Conservation (phyloP, 2,113 vertebrate genomes). For the Oceanites oceanicus region DNA sequence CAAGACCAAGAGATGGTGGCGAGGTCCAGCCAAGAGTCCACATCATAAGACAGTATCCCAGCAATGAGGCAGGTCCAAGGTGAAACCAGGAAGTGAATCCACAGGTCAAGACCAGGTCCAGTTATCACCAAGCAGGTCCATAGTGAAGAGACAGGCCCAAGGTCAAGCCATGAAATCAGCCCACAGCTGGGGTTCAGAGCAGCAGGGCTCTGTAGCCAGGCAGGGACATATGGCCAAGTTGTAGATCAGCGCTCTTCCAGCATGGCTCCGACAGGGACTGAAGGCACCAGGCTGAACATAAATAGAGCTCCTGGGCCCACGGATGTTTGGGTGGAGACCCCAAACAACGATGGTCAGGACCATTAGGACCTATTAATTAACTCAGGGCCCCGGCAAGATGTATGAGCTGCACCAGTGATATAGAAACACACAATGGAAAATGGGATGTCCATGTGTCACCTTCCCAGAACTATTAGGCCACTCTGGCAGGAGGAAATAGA, state of each 20-base stretch:
- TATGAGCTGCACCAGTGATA: neutral
- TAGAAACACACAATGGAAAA: neutral
- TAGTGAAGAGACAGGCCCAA: neutral
- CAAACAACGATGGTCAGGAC: neutral
- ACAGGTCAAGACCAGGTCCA: neutral
- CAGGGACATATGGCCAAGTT: neutral
- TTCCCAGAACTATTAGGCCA: neutral
- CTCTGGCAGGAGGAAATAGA: neutral
- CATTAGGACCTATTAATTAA: neutral
- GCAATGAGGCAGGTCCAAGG: neutral
- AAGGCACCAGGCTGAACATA: neutral
- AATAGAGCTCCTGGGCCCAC: neutral
- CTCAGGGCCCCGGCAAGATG: neutral
- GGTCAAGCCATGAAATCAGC: neutral
- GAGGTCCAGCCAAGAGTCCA: neutral
- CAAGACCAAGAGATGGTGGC: neutral
- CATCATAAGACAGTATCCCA: neutral
- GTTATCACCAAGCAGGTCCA: neutral
- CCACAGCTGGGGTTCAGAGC: neutral
- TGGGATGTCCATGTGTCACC: accelerated
- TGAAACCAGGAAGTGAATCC: neutral
- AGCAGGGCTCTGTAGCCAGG: neutral
- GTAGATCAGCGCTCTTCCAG: neutral
- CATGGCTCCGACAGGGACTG: neutral
- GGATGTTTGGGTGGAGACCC: neutral